A percentile compares a stretch with the other conserved stretches of the same genome.
Evolutionary conservation across 2,888 invertebrate species (phyloP).

Genomic region (Protonemura montana): DNA sequence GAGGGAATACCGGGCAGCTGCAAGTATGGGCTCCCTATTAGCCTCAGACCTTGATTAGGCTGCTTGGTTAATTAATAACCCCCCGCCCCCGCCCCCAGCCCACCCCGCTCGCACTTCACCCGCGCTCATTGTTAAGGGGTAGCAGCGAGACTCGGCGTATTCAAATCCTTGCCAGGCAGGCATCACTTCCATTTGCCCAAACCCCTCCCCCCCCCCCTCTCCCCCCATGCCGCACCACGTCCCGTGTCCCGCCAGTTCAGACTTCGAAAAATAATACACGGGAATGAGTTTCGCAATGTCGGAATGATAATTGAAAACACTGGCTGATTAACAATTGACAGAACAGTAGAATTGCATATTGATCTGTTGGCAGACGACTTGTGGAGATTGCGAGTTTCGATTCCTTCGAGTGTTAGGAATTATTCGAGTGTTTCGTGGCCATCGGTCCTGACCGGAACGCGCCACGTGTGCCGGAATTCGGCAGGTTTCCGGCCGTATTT

Average conservation of each 20-base stretch:
- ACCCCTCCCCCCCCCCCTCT: not conserved
- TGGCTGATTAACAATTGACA: conserved; percentile 26
- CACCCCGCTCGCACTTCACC: not conserved
- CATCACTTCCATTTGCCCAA: not conserved
- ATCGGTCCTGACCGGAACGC: not conserved
- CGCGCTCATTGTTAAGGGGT: conserved; percentile 33
- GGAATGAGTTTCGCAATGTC: conserved; percentile 25
- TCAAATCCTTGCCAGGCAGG: conserved; percentile 14
- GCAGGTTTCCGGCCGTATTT: not conserved
- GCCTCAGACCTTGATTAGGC: conserved; percentile 41
- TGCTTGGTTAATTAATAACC: conserved; percentile 41
- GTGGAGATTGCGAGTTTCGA: not conserved
- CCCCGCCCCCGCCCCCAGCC: conserved; percentile 23
- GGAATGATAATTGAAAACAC: conserved; percentile 38
- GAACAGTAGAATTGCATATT: conserved; percentile 19
- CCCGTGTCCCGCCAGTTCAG: not conserved
- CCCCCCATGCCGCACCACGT: not conserved
- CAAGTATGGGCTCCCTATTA: conserved; percentile 41
- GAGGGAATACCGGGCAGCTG: conserved; percentile 35
- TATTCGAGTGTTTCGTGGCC: not conserved
- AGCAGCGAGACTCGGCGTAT: conserved; percentile 24
- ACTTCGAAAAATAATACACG: conserved; percentile 36
- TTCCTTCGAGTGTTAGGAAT: conserved; percentile 5
- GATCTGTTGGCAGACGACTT: not conserved
- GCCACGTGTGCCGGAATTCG: not conserved